Evolutionary conservation across 1,140 invertebrate species (phyloP).

Genomic region (Trichomalopsis sarcophagae): DNA sequence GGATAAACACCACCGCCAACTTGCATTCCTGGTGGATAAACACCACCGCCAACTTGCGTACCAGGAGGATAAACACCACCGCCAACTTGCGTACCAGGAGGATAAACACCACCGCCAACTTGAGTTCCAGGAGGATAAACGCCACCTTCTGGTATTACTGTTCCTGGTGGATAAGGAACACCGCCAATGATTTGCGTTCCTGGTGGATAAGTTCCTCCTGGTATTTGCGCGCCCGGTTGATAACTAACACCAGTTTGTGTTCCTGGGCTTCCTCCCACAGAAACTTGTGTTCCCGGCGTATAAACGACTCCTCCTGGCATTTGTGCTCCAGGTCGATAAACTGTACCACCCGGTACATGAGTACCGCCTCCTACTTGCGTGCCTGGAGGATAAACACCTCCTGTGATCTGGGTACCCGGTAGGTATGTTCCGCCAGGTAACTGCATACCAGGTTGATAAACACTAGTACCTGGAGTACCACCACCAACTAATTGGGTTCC

Average conservation of each 20-base stretch:
- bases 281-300: conserved; percentile 3
- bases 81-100: background rate
- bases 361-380: background rate
- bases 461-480: too few relatives aligned
- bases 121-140: background rate
- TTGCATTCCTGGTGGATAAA: background rate
- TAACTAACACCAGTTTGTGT: background rate
- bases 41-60: conserved; percentile 5
- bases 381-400: too few relatives aligned
- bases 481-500: background rate
- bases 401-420: too few relatives aligned
- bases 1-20: background rate
- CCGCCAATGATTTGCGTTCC: background rate
- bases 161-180: background rate
- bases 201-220: background rate
- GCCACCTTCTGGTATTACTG: background rate
- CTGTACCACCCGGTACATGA: background rate
- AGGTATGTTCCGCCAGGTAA: too few relatives aligned
- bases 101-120: background rate
- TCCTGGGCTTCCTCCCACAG: background rate
- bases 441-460: too few relatives aligned
- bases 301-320: background rate
- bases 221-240: background rate
- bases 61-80: background rate
- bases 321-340: conserved; percentile 22